Base-by-base conservation (phyloP, 1,140 invertebrate species). In the Sarcophaga bullata region DNA sequence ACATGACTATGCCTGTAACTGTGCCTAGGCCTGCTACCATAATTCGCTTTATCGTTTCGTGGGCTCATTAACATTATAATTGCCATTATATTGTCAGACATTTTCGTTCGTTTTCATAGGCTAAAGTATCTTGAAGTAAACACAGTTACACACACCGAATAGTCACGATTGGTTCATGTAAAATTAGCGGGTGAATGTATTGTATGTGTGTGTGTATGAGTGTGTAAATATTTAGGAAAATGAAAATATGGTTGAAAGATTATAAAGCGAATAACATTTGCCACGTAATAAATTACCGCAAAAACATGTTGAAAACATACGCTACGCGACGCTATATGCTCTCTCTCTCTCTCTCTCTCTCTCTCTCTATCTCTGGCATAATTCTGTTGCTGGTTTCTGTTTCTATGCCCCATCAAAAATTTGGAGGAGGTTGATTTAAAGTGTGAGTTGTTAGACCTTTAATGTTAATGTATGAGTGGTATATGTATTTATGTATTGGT, bases 51-150 rank as follows among this genome's bases (percentile, higher is more conserved):
- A 37, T 37, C 25, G 25, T 37, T 37, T 37, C 25, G 25, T 37
- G 75, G n/a, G 17, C 62, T 78, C 75, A 78, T 78, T 78, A 78
- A 19, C 75, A 78, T 78, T 78, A 78, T 78, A 78, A 78, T 78
- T 78, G 50, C 25, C 75, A 78, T 68, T 25, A 37, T 4, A 37
- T 37, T 37, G 25, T 37, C 25, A 58, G 19, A 19, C 75, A 72
- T 78, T 25, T 50, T 48, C 37, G 73, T 47, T 47, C 48, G 46
- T 48, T 76, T 25, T 72, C 17, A 78, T 17, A 52, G 48, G 13
- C 47, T 17, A 15, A 46, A 47, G 46, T n/a, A 75, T 76, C n/a
- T 37, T 37, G 49, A 48, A 78, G 49, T 52, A 49, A 13, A 48
- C 50, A 3, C 7, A 48, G 19, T n/a, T n/a, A 50, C 75, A 52